phyloP scores from a whole-genome alignment of 2,797 vertebrate species.

The Meriones psammophilus region DNA sequence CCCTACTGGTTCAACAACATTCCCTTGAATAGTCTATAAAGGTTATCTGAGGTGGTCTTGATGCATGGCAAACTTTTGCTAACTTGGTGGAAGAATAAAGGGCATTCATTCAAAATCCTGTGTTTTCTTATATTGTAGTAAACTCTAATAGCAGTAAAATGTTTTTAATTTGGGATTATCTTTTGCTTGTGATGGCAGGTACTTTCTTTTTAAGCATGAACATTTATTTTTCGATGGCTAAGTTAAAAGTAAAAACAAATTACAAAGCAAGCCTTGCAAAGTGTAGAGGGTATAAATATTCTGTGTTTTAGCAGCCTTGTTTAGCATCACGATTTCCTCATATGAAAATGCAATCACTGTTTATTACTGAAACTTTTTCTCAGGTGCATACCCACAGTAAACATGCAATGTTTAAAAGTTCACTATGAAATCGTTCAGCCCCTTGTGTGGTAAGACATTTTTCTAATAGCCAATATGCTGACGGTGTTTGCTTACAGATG shows the following conservation, averaged over 20 bases:
- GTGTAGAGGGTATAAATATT: neutral
- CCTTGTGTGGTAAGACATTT: neutral
- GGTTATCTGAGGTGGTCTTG: conserved; percentile 76
- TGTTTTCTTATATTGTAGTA: neutral
- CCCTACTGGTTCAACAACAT: conserved; percentile 8
- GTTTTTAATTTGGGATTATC: neutral
- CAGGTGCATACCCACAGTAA: conserved; percentile 4
- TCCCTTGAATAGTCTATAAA: conserved; percentile 80
- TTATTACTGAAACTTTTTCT: conserved; percentile 46
- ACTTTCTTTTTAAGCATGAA: neutral
- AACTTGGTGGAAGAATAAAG: conserved; percentile 76
- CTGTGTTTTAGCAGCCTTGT: neutral
- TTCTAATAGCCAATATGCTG: neutral
- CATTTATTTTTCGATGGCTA: conserved; percentile 48
- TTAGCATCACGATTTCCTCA: neutral
- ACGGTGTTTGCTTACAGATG: conserved; percentile 33
- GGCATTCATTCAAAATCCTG: conserved; percentile 61
- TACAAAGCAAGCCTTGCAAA: neutral
- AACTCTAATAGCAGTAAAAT: neutral
- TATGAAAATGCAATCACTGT: neutral
- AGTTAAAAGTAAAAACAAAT: neutral
- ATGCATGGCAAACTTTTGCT: conserved; percentile 74
- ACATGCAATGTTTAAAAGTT: neutral
- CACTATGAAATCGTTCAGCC: conserved; percentile 33
- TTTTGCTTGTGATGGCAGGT: neutral